These are phyloP conservation scores for Hydrozoanthus tunicans DNA, from an alignment of 64 coral and sea anemone genomes.

Conservation along the genomic window DNA sequence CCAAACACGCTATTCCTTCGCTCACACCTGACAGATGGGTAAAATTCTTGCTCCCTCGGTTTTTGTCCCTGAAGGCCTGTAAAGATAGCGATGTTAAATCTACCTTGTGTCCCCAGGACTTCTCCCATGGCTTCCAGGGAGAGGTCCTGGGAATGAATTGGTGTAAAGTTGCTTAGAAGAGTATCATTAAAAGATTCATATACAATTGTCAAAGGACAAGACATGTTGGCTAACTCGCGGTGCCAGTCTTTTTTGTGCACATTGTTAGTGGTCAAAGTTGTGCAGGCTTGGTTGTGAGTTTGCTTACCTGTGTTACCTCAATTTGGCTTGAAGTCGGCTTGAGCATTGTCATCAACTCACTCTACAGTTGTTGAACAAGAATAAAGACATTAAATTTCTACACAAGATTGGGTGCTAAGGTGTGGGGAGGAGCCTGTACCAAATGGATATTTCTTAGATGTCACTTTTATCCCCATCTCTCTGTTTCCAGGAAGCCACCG, in stretches of 20 bases:
- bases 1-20: conserved; percentile 60
- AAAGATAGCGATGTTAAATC: neutral
- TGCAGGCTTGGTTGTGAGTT: neutral
- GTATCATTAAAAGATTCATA: too few relatives aligned
- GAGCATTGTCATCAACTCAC: conserved; percentile 53
- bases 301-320: conserved; percentile 56
- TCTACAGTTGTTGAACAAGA: conserved; percentile 32
- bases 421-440: too few relatives aligned
- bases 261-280: neutral
- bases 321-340: conserved; percentile 56
- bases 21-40: conserved; percentile 75
- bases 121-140: neutral
- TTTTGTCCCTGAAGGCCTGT: conserved; percentile 70
- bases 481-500: too few relatives aligned
- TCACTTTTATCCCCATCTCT: too few relatives aligned
- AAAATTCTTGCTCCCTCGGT: conserved; percentile 68
- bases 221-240: neutral
- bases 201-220: too few relatives aligned
- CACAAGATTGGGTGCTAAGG: neutral
- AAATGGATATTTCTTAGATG: too few relatives aligned
- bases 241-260: neutral
- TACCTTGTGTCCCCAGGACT: neutral
- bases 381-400: neutral
- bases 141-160: neutral
- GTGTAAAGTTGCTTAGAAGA: too few relatives aligned